Base-by-base conservation (phyloP, 2,797 vertebrate genomes). In the Botia almorhae region DNA sequence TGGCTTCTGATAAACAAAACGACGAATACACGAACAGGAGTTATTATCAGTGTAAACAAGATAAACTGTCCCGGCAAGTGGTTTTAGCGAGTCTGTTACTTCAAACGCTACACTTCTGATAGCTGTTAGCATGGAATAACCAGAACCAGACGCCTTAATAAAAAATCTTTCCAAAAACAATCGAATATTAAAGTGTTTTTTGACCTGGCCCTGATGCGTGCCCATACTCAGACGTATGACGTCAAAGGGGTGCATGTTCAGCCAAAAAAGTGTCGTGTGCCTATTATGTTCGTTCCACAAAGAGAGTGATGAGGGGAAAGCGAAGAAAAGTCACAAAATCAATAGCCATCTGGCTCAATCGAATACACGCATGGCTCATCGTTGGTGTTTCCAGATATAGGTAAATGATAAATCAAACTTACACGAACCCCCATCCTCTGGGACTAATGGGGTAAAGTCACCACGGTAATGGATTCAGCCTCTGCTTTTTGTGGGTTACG, bases 271-370 rank as follows among this genome's bases (percentile, higher is more conserved):
- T 73, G 69, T 68, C 55, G 64, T 79, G 73, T 74, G 64, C 71
- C 48, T 75, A 73, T 69, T 78, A 69, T 70, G 71, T 68, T 68
- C 53, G 43, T 75, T n/a, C 2, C 17, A 74, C 58, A 39, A 82
- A 58, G 55, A 43, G 75, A 39, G 82, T 12, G 76, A 64, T 21
- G 58, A 76, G 58, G 29, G 39, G 63, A 82, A 77, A 78, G 70
- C 61, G 36, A 48, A 23, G 21, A 14, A 75, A 77, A 79, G 82
- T 68, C 77, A 72, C 36, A 48, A 39, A 87, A 84, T 89, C 88
- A 79, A 89, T 89, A 16, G 67, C 84, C 90, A 93, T 90, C 91
- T 93, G 91, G 81, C 83, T 77, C 51, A 85, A 88, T 89, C 86
- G 87, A 91, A 89, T 69, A 81, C 76, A 87, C 74, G 83, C 89